Conservation (phyloP, 2,797 vertebrate genomes). For the Phrynocephalus forsythii region DNA sequence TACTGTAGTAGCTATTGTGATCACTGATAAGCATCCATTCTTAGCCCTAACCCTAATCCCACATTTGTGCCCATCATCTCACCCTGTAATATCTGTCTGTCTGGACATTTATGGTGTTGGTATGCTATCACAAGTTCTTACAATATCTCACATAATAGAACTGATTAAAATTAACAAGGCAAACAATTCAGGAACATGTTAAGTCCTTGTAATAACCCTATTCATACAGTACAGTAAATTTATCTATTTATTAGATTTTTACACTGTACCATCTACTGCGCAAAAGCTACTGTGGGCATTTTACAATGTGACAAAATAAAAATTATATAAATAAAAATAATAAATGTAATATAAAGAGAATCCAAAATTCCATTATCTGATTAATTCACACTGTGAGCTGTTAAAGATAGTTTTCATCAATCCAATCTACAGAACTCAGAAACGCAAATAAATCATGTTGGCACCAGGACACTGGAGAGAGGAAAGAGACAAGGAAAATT, state of each 20-base stretch:
- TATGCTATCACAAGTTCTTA: neutral
- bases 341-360: too few relatives aligned
- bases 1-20: too few relatives aligned
- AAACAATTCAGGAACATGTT: neutral
- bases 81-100: neutral
- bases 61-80: neutral
- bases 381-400: neutral
- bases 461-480: neutral
- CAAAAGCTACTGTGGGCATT: too few relatives aligned
- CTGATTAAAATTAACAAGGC: neutral
- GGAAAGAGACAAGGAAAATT: neutral
- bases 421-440: neutral
- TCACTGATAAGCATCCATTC: neutral
- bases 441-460: neutral
- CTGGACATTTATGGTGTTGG: neutral
- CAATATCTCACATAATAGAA: neutral
- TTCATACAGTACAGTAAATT: too few relatives aligned
- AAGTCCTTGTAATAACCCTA: too few relatives aligned
- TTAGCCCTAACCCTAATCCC: neutral
- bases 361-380: neutral
- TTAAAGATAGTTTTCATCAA: neutral
- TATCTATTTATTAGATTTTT: too few relatives aligned
- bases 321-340: too few relatives aligned
- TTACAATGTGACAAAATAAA: too few relatives aligned
- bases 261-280: too few relatives aligned